Evolutionary conservation across 1,140 invertebrate species (phyloP).

Genomic region (Drosophila novamexicana): DNA sequence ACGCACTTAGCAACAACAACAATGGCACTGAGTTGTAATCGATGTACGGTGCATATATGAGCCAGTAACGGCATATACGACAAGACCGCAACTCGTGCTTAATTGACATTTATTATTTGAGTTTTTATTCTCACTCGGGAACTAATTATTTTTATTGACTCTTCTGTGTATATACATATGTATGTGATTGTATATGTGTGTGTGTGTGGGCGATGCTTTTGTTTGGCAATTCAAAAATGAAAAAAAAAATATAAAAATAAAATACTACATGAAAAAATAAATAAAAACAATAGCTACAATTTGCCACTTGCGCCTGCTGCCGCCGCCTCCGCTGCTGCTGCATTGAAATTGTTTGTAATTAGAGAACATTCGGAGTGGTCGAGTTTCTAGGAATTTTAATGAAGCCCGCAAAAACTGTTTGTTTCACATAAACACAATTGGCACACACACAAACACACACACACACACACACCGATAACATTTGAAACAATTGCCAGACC

Average conservation of each 20-base stretch:
- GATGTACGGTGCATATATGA: slow-evolving; percentile 4
- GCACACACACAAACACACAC: slow-evolving; percentile 10
- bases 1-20: slow-evolving; percentile 65
- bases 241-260: slow-evolving; percentile 6
- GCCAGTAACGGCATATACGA: not conserved
- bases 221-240: slow-evolving; percentile 36
- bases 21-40: slow-evolving; percentile 17
- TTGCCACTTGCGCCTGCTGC: slow-evolving; percentile 31
- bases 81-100: slow-evolving; percentile 48
- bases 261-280: slow-evolving; percentile 27
- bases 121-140: slow-evolving; percentile 35
- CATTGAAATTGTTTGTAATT: slow-evolving; percentile 54
- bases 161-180: slow-evolving; percentile 25
- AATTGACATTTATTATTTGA: slow-evolving; percentile 69
- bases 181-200: slow-evolving; percentile 1
- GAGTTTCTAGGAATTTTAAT: slow-evolving; percentile 57
- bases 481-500: slow-evolving; percentile 43
- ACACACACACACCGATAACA: slow-evolving; percentile 30
- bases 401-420: slow-evolving; percentile 43
- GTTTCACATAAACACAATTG: slow-evolving; percentile 52
- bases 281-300: slow-evolving; percentile 50
- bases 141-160: slow-evolving; percentile 57
- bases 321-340: slow-evolving; percentile 9
- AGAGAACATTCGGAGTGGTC: slow-evolving; percentile 48
- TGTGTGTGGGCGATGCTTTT: slow-evolving; percentile 29